phyloP scores from a whole-genome alignment of 2,888 invertebrate genomes.

The Lucinisca nassula region DNA sequence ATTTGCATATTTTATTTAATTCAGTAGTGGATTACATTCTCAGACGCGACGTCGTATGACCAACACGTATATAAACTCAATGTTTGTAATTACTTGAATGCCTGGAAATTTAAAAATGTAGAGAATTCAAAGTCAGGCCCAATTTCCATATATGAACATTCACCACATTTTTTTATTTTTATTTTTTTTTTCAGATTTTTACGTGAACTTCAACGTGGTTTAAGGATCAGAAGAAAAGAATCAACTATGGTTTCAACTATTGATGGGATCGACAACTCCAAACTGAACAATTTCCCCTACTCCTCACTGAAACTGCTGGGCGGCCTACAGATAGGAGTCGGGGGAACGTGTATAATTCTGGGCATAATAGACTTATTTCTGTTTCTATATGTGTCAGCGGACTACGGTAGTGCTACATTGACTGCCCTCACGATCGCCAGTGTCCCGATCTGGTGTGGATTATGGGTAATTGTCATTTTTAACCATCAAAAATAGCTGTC shows the following conservation, averaged over 20 bases:
- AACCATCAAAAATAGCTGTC: background rate
- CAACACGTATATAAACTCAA: too few relatives aligned
- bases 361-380: conserved; percentile 75
- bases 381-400: conserved; percentile 66
- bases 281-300: conserved; percentile 72
- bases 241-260: background rate
- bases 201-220: background rate
- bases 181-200: background rate
- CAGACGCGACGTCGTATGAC: too few relatives aligned
- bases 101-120: too few relatives aligned
- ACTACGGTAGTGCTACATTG: conserved; percentile 56
- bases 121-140: too few relatives aligned
- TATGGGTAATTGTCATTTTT: conserved; percentile 74
- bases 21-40: too few relatives aligned
- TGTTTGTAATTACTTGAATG: too few relatives aligned
- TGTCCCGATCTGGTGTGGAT: conserved; percentile 80
- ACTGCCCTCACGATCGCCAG: conserved; percentile 74
- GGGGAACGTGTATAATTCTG: conserved; percentile 68
- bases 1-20: too few relatives aligned
- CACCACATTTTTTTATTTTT: background rate
- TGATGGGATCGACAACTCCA: conserved; percentile 70
- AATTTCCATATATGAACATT: too few relatives aligned
- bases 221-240: background rate
- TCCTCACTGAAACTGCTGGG: conserved; percentile 76
- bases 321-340: conserved; percentile 74